phyloP scores from a whole-genome alignment of 2,797 vertebrate genomes.

The Miichthys miiuy region DNA sequence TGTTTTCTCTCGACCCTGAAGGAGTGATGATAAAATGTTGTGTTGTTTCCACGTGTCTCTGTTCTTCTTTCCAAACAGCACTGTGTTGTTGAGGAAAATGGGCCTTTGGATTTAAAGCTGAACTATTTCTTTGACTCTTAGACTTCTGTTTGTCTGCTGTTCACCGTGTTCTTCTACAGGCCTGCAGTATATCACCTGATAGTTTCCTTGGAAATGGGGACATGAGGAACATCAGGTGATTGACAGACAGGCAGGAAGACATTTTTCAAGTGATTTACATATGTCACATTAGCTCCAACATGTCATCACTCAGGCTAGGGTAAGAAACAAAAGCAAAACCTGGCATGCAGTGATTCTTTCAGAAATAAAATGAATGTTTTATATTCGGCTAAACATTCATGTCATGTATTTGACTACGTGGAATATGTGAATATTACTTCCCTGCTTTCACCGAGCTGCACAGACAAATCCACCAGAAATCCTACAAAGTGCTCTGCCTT shows the following conservation, averaged over 20 bases:
- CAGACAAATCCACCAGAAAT: not conserved
- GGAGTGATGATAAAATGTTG: constrained; percentile 10
- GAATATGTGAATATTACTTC: not conserved
- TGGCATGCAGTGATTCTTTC: not conserved
- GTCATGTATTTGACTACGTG: not conserved
- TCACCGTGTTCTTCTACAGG: not conserved
- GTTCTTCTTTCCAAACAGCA: not conserved
- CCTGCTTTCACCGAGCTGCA: not conserved
- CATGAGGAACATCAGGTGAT: not conserved
- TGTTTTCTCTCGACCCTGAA: not conserved
- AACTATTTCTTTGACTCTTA: constrained; percentile 1
- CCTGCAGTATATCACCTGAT: not conserved
- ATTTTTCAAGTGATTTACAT: not conserved
- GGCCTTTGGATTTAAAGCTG: not conserved
- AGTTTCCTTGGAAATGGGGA: not conserved
- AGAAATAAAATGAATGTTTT: not conserved
- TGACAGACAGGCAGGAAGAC: not conserved
- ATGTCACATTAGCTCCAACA: not conserved
- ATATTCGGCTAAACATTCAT: not conserved
- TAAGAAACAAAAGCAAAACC: not conserved
- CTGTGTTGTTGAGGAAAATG: not conserved
- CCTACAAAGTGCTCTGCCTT: constrained; percentile 1
- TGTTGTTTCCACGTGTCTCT: constrained; percentile 6
- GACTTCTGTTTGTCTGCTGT: not conserved
- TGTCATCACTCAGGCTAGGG: not conserved